Percentiles rank a stretch among this genome's conserved stretches.
Conservation (phyloP, 1,140 invertebrate genomes). For the Hycleus cichorii region DNA sequence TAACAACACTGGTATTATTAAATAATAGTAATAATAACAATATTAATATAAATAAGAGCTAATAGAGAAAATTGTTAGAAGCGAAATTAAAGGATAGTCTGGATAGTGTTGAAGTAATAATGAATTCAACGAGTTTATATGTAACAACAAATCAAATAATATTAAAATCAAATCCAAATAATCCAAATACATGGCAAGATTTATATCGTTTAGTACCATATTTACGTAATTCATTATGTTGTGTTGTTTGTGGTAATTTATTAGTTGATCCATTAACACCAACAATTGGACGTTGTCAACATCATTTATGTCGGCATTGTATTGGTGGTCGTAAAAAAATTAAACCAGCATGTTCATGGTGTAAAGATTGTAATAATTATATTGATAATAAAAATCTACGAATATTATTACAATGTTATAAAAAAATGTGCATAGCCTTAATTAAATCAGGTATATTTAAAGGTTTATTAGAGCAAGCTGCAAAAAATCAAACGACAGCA, state of each 20-base stretch:
- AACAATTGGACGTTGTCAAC: slow-evolving; percentile 74
- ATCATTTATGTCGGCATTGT: slow-evolving; percentile 77
- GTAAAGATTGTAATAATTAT: slow-evolving; percentile 76
- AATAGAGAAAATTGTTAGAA: no score
- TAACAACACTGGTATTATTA: no score
- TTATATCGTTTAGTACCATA: slow-evolving; percentile 75
- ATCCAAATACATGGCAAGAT: slow-evolving; percentile 68
- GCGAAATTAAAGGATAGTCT: background rate
- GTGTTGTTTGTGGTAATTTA: slow-evolving; percentile 79
- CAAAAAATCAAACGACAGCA: slow-evolving; percentile 35
- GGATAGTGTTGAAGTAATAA: slow-evolving; percentile 37
- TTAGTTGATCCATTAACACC: slow-evolving; percentile 75
- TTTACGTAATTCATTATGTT: slow-evolving; percentile 77
- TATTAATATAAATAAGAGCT: no score
- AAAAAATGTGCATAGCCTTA: slow-evolving; percentile 78
- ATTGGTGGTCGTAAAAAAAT: slow-evolving; percentile 76
- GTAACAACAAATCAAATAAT: slow-evolving; percentile 75
- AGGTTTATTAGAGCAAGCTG: slow-evolving; percentile 50
- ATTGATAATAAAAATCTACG: slow-evolving; percentile 74
- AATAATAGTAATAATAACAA: no score
- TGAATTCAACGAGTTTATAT: slow-evolving; percentile 81
- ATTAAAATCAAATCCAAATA: slow-evolving; percentile 59
- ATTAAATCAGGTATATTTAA: slow-evolving; percentile 62
- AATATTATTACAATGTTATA: slow-evolving; percentile 78
- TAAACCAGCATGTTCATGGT: slow-evolving; percentile 76